Percentiles rank a stretch among this genome's conserved stretches.
phyloP scores from a whole-genome alignment of 1,140 invertebrate species.

The Chrysomallon squamiferum region DNA sequence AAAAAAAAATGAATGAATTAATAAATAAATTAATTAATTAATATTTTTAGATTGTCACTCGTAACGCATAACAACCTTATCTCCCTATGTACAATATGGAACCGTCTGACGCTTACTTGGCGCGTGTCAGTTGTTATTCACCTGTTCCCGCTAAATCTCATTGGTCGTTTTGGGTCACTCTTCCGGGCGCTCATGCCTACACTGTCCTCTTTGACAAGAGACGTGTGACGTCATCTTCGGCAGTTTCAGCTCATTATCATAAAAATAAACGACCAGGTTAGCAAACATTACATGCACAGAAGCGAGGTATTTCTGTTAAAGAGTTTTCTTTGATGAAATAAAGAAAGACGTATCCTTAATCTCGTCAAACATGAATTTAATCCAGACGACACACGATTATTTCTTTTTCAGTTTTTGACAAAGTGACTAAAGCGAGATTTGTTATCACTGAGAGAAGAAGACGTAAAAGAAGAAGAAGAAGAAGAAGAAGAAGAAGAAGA shows the following conservation, averaged over 20 bases:
- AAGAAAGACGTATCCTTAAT: background rate
- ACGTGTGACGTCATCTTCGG: background rate
- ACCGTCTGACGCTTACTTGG: conserved; percentile 5
- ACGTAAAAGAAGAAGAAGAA: too few relatives aligned
- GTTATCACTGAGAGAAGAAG: too few relatives aligned
- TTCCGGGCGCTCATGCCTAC: background rate
- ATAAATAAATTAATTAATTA: background rate
- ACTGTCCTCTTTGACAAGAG: background rate
- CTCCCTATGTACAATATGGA: background rate
- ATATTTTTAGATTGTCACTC: background rate
- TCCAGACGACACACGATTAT: background rate
- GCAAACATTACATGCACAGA: background rate
- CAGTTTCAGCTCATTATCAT: conserved; percentile 1
- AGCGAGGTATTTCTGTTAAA: background rate
- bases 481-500: too few relatives aligned
- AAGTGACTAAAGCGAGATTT: background rate
- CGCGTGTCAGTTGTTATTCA: conserved; percentile 13
- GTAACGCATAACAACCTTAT: background rate
- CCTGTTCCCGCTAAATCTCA: background rate
- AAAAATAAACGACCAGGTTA: background rate
- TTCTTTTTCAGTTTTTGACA: background rate
- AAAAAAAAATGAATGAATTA: too few relatives aligned
- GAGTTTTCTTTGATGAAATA: background rate
- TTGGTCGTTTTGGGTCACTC: conserved; percentile 3
- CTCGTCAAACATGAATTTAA: background rate